Evolutionary conservation across 2,113 vertebrate species (phyloP), one percentile per base, ranked within the genome.

Genomic region (Dascyllus trimaculatus): DNA sequence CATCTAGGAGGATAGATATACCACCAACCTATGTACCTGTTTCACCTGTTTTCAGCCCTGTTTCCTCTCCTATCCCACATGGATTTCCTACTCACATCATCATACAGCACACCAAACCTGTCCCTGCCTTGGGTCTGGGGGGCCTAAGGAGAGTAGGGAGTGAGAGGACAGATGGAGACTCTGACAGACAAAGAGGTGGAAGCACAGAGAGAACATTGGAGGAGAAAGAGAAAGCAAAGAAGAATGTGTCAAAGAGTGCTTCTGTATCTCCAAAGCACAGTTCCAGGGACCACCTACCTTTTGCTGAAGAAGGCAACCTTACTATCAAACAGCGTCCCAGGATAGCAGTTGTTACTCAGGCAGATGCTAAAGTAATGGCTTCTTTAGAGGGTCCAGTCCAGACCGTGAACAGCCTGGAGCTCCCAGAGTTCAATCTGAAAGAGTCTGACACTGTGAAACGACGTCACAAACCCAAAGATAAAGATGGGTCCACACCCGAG

Each of bases 391-490:
- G 69, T 18, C 53, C 51, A 0, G 54, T 14, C 21, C 5, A 0
- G 62, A 38, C 59, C 2, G 32, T 82, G 2, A 94, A 88, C 72
- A 86, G 86, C 53, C 87, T 70, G 0, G 92, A 91, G 0, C 61
- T 95, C 59, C 95, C 95, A 0, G 95, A 99, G 85, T 98, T 99
- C 92, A 97, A 98, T 67, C 95, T 99, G 76, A 98, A 96, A 0
- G 97, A 99, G 90, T 99, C 98, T 0, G 97, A 99, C 91, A 99
- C 98, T 0, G 98, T 99, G 38, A 99, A 98, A 69, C 93, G 97
- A 64, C 94, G 97, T 11, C 96, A 96, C 15, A 96, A 95, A 71
- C 95, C 93, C 80, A 96, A 92, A 88, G 96, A 96, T 85, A 95
- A 94, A 67, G 97, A 97, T 56, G 86, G 93, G 0, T 87, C 93